These are phyloP conservation scores for Malurus alboscapulatus DNA, from an alignment of 2,113 vertebrate species.

Conservation along the genomic window DNA sequence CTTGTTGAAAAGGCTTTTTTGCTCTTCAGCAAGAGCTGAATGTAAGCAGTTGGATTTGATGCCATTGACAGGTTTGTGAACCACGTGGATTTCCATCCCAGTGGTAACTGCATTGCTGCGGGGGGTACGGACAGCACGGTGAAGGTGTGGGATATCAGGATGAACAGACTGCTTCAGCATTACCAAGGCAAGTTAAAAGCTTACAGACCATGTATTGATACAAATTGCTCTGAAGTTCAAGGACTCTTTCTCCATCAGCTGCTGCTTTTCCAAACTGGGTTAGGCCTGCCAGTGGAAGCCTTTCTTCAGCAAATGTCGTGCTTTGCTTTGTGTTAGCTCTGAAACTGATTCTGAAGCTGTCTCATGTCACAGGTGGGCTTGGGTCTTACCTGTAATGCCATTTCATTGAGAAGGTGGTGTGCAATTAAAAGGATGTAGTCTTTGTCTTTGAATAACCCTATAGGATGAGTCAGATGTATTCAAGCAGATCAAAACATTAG, in stretches of 20 bases:
- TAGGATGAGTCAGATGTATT: not conserved
- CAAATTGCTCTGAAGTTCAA: not conserved
- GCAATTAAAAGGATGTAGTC: not conserved
- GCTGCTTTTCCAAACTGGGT: not conserved
- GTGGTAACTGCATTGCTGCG: slow-evolving; percentile 87
- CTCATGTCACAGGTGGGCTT: fast-evolving
- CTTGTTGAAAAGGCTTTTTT: not conserved
- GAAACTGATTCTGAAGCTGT: not conserved
- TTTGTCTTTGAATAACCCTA: not conserved
- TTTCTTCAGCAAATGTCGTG: not conserved
- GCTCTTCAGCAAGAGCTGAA: not conserved
- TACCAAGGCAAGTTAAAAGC: slow-evolving; percentile 83
- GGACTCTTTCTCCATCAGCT: not conserved
- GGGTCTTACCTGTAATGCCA: not conserved
- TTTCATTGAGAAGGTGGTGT: not conserved
- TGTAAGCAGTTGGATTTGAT: not conserved
- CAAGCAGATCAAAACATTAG: not conserved
- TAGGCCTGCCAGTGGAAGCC: not conserved
- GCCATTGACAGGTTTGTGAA: slow-evolving; percentile 82
- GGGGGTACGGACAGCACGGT: slow-evolving; percentile 89
- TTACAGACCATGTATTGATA: fast-evolving
- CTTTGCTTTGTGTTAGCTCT: not conserved
- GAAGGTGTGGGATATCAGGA: slow-evolving; percentile 94
- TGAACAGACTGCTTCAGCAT: slow-evolving; percentile 91
- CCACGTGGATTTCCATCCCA: slow-evolving; percentile 91